Evolutionary conservation across 2,888 invertebrate species (phyloP), one percentile per base, ranked within the genome.

Genomic region (Liposcelis brunnea): DNA sequence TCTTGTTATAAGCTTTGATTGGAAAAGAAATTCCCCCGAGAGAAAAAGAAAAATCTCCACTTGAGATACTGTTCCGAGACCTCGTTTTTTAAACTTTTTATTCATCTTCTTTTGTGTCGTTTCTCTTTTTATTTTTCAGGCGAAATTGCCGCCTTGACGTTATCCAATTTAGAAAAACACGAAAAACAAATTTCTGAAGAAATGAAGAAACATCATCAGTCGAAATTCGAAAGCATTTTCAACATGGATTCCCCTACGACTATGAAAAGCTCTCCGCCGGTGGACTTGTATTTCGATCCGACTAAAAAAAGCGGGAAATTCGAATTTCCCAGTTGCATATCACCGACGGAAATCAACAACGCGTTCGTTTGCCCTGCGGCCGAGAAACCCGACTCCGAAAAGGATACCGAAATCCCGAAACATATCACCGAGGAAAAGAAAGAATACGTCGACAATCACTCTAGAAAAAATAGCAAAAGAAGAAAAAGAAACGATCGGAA

Each of bases 401-500:
- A 26, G 5, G 26, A 26, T 4, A 8, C 26, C 26, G 26, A 26
- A 6, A 26, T 26, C 26, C 26, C 26, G 26, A 26, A 40, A 40
- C 40, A 40, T 40, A 40, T 40, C 40, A 40, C 19, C 6, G n/a
- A 40, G 4, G 40, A 19, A 40, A 26, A 26, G 26, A 18, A 40
- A 6, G 40, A 40, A 5, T 6, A 14, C 16, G 21, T 19, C 15
- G 40, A 40, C 40, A 40, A 40, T 40, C 40, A 40, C 16, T 5
- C 18, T 40, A 40, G 40, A 19, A 19, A n/a, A 16, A 18, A 40
- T 19, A 40, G 19, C 21, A 40, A 21, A 21, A 16, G 40, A 18
- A 40, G 40, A 18, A 40, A 40, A 40, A 16, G 40, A 6, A 40
- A 40, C 21, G 40, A 40, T 40, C 16, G 40, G 21, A 40, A 40